These are phyloP conservation scores for Cyrtodaria siliqua DNA, from an alignment of 2,888 invertebrate species.

Conservation along the genomic window DNA sequence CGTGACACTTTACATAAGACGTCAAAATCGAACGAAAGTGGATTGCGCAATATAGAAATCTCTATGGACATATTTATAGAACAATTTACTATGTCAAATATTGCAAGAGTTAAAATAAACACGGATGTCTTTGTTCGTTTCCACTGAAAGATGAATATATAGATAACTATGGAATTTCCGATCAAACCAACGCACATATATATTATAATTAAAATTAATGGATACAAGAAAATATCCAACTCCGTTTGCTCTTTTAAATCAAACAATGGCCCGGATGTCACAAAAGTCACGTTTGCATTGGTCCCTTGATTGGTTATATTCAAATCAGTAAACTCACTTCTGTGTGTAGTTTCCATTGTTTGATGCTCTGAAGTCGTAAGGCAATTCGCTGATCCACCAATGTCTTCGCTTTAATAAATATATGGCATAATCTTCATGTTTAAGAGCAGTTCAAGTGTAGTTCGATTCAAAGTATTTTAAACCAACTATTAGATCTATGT, in stretches of 20 bases:
- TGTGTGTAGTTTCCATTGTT: too few relatives aligned
- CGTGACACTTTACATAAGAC: constrained; percentile 53
- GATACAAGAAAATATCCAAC: constrained; percentile 41
- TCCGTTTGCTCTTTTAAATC: constrained; percentile 13
- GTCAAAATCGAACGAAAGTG: constrained; percentile 45
- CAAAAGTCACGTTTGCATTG: not conserved
- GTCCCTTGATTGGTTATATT: too few relatives aligned
- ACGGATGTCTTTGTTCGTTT: constrained; percentile 49
- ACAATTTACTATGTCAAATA: constrained; percentile 55
- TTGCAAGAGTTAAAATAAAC: constrained; percentile 55
- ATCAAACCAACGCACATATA: constrained; percentile 46
- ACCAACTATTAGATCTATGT: too few relatives aligned
- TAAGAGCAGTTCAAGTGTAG: too few relatives aligned
- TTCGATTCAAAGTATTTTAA: too few relatives aligned
- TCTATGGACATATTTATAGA: constrained; percentile 59
- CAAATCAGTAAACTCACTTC: too few relatives aligned
- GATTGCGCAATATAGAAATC: constrained; percentile 35
- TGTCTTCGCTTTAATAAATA: too few relatives aligned
- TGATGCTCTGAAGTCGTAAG: too few relatives aligned
- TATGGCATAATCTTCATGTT: too few relatives aligned
- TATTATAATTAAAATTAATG: constrained; percentile 28
- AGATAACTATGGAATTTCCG: constrained; percentile 50
- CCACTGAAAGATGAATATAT: constrained; percentile 50
- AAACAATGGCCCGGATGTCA: constrained; percentile 41
- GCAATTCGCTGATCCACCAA: too few relatives aligned